Conservation (phyloP, 2,797 vertebrate genomes). For the Peromyscus aztecus region DNA sequence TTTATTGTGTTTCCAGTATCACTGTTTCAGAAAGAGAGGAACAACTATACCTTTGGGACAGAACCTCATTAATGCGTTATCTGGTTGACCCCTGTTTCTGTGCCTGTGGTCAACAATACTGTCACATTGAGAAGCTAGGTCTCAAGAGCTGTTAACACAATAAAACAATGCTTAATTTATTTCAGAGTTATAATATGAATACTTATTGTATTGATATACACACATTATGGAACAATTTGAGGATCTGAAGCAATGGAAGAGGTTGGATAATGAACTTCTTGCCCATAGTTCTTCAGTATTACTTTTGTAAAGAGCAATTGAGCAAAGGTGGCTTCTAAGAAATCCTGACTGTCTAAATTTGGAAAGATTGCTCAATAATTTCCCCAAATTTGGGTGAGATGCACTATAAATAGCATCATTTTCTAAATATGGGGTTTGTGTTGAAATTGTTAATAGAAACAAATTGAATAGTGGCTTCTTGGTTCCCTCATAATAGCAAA, state of each 20-base stretch:
- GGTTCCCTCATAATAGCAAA: neutral
- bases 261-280: neutral
- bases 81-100: neutral
- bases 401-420: neutral
- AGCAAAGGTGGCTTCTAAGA: neutral
- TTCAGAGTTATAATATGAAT: neutral
- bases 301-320: neutral
- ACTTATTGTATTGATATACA: neutral
- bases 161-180: neutral
- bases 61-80: neutral
- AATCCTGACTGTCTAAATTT: neutral
- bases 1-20: neutral
- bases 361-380: neutral
- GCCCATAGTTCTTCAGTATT: neutral
- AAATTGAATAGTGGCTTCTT: neutral
- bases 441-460: neutral
- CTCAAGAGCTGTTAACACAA: neutral
- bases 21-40: neutral
- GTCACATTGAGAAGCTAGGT: neutral
- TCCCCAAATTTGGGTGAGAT: neutral
- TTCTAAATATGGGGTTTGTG: neutral
- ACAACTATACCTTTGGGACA: neutral
- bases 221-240: neutral
- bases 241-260: neutral
- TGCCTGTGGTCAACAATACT: neutral